Conservation (phyloP, 2,113 vertebrate species). For the Blennius ocellaris region DNA sequence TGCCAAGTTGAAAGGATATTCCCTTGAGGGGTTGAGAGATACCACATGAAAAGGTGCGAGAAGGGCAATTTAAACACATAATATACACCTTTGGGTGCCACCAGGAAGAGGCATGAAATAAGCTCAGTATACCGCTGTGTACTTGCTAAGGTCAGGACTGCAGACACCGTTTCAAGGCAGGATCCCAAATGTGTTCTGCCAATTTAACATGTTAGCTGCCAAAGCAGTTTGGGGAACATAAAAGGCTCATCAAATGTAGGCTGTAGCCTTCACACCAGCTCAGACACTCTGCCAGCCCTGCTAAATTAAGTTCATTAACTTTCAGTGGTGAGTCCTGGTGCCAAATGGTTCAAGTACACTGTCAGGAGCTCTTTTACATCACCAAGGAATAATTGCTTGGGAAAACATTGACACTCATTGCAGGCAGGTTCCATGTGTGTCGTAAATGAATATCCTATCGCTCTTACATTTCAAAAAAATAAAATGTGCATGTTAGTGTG, state of each 20-base stretch:
- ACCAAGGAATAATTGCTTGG: conserved; percentile 16
- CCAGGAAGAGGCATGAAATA: not conserved
- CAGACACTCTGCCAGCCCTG: conserved; percentile 26
- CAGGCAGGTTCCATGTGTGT: conserved; percentile 2
- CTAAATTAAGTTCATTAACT: conserved; percentile 55
- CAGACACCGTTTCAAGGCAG: conserved; percentile 10
- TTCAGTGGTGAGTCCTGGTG: conserved; percentile 34
- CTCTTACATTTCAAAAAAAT: conserved; percentile 2
- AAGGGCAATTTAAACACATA: no score
- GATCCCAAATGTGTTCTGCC: conserved; percentile 16
- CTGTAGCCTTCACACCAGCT: conserved; percentile 12
- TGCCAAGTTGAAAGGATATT: no score
- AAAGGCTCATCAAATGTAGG: conserved; percentile 42
- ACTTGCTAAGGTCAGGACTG: not conserved
- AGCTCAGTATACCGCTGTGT: not conserved
- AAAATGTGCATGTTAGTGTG: conserved; percentile 23
- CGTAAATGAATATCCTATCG: conserved; percentile 18
- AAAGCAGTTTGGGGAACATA: conserved; percentile 33
- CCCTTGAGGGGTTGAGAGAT: no score
- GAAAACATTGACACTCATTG: conserved; percentile 23
- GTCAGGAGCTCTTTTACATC: conserved; percentile 17
- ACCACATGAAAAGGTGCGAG: no score
- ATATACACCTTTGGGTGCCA: no score
- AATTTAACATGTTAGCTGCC: conserved; percentile 35
- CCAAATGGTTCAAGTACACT: conserved; percentile 35